phyloP scores from a whole-genome alignment of 2,797 vertebrate species.

The Microctenopoma steveboyesi region DNA sequence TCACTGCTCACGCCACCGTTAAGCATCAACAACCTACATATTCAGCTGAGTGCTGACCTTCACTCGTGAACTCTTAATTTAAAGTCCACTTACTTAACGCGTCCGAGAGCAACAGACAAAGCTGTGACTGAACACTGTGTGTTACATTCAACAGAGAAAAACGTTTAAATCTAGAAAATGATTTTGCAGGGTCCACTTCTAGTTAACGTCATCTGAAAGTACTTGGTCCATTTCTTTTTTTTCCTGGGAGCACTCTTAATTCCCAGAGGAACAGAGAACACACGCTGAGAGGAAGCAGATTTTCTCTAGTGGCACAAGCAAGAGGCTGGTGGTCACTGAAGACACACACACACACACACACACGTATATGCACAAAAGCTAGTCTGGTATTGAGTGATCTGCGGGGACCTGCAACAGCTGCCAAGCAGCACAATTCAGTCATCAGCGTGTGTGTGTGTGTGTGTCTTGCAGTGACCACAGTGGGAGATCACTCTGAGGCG shows the following conservation, averaged over 20 bases:
- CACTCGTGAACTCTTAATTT: too few species aligned
- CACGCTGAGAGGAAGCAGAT: slow-evolving; percentile 52
- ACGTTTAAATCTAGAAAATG: not conserved
- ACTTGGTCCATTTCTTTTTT: slow-evolving; percentile 11
- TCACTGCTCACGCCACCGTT: too few species aligned
- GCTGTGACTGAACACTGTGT: not conserved
- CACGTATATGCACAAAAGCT: slow-evolving; percentile 32
- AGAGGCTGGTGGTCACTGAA: slow-evolving; percentile 55
- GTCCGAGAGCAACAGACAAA: not conserved
- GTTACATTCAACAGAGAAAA: not conserved
- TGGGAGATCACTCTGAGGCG: slow-evolving; percentile 75
- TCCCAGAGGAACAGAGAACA: slow-evolving; percentile 44
- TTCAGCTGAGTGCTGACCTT: too few species aligned
- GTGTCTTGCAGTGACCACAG: slow-evolving; percentile 64
- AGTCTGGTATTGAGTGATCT: slow-evolving; percentile 73
- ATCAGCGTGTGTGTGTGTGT: slow-evolving; percentile 48
- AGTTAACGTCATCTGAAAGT: not conserved
- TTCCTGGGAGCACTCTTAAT: slow-evolving; percentile 24
- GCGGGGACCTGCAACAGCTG: slow-evolving; percentile 83
- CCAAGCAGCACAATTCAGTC: slow-evolving; percentile 79
- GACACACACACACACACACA: slow-evolving; percentile 18
- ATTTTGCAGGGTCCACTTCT: not conserved
- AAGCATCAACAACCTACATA: too few species aligned
- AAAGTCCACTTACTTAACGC: too few species aligned
- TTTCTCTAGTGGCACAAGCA: slow-evolving; percentile 55